A percentile compares a stretch with the other conserved stretches of the same genome.
These are phyloP conservation scores for Sarcophaga carnaria DNA, from an alignment of 2,888 invertebrate genomes.

Conservation along the genomic window DNA sequence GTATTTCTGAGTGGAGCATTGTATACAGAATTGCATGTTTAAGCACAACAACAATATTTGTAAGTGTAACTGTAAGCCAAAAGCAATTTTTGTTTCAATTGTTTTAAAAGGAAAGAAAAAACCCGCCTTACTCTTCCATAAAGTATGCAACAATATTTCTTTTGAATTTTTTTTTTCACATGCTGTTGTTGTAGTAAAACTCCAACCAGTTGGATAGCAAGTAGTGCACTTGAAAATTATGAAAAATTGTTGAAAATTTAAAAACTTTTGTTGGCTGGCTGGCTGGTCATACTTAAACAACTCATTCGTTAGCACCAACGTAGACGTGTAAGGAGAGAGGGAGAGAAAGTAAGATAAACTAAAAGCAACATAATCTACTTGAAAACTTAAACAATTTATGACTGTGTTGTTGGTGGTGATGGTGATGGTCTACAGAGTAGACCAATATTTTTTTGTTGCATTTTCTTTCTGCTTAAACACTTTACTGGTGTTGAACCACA, in stretches of 20 bases:
- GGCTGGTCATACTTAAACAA: not conserved
- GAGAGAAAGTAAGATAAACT: not conserved
- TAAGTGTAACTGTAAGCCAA: not conserved
- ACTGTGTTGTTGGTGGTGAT: not conserved
- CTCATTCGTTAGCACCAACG: not conserved
- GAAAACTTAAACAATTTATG: constrained; percentile 45
- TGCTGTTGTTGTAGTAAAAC: no score
- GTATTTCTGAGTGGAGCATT: constrained; percentile 5
- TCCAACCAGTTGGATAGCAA: not conserved
- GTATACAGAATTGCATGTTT: constrained; percentile 37
- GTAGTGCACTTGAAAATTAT: not conserved
- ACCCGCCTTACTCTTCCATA: not conserved
- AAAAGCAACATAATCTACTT: constrained; percentile 35
- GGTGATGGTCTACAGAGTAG: not conserved
- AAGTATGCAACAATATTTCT: not conserved
- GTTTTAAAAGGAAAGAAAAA: not conserved
- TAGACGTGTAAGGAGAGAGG: not conserved
- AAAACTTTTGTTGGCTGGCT: not conserved
- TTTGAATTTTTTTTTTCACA: not conserved
- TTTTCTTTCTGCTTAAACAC: not conserved
- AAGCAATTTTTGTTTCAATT: not conserved
- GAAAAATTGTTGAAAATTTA: not conserved
- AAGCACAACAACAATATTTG: not conserved
- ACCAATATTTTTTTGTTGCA: not conserved
- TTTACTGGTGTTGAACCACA: not conserved